A percentile compares a stretch with the other conserved stretches of the same genome.
phyloP scores from a whole-genome alignment of 64 coral and sea anemone genomes.

The Hydrozoanthus tunicans region DNA sequence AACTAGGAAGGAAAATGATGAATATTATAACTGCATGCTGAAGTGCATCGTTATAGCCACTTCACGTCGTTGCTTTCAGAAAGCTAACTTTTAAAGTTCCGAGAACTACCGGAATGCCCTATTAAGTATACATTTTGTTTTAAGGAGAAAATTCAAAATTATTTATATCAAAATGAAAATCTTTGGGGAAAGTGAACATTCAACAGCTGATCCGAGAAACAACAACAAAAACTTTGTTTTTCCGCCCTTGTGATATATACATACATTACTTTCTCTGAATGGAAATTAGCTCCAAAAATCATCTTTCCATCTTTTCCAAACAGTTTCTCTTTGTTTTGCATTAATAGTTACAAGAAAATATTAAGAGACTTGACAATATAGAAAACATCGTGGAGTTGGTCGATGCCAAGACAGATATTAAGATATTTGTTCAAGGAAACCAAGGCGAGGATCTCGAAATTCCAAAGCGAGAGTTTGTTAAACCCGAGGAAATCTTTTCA shows the following conservation, averaged over 20 bases:
- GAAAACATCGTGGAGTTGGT: slow-evolving; percentile 41
- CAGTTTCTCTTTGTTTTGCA: background rate
- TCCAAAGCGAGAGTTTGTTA: slow-evolving; percentile 30
- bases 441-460: slow-evolving; percentile 2
- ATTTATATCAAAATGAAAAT: too few relatives aligned
- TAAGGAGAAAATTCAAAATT: too few relatives aligned
- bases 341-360: slow-evolving; percentile 34
- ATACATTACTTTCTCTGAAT: too few relatives aligned
- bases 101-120: too few relatives aligned
- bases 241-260: too few relatives aligned
- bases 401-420: slow-evolving; percentile 53
- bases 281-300: background rate
- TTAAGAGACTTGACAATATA: slow-evolving; percentile 54
- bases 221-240: too few relatives aligned
- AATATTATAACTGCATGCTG: too few relatives aligned
- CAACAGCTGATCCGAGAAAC: too few relatives aligned
- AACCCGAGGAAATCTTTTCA: slow-evolving; percentile 33
- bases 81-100: background rate
- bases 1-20: too few relatives aligned
- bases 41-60: too few relatives aligned
- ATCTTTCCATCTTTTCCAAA: background rate
- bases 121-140: too few relatives aligned
- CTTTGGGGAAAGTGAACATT: too few relatives aligned
- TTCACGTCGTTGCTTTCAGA: background rate
- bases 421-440: slow-evolving; percentile 44